Base-by-base conservation (phyloP, 2,113 vertebrate species). In the Genyomyrus donnyi region DNA sequence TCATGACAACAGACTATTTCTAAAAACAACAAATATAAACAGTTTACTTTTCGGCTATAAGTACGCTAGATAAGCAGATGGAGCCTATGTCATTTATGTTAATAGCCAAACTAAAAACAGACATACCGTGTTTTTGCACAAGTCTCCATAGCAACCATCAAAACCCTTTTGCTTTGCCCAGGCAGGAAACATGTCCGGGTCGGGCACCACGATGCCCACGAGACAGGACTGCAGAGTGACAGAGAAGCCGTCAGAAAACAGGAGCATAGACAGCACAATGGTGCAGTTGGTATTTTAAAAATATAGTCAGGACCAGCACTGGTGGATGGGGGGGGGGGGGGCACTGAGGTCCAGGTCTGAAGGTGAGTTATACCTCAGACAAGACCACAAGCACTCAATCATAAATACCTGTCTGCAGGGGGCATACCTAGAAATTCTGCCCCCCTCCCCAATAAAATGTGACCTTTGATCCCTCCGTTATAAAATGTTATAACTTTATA, bases 141-240 rank as follows among this genome's bases (percentile, higher is more conserved):
- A 95, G 39, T 98, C 97, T 90, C 91, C 91, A 35, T 96, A 98
- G 0, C 95, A 95, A 80, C 97, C 98, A 19, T 96, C 93, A 90
- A 99, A 96, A 5, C 98, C 98, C 93, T 93, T 98, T 92, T 99
- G 99, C 94, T 96, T 97, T 88, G 97, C 98, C 98, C 98, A 99
- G 13, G 93, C 93, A 62, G 98, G 97, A 96, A 99, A 97, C 31
- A 98, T 95, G 92, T 99, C 98, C 0, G 96, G 93, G 92, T 99
- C 98, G 0, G 98, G 98, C 90, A 99, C 98, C 56, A 99, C 97
- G 80, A 99, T 97, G 85, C 97, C 98, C 91, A 99, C 98, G 94
- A 99, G 93, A 93, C 97, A 99, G 48, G 98, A 97, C 98, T 99
- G 94, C 2, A 91, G 45, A 84, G 89, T 39, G 83, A 92, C 0